Evolutionary conservation across 92 coral and sea anemone species (phyloP), one percentile per base, ranked within the genome.

Genomic region (Diadumene lineata): DNA sequence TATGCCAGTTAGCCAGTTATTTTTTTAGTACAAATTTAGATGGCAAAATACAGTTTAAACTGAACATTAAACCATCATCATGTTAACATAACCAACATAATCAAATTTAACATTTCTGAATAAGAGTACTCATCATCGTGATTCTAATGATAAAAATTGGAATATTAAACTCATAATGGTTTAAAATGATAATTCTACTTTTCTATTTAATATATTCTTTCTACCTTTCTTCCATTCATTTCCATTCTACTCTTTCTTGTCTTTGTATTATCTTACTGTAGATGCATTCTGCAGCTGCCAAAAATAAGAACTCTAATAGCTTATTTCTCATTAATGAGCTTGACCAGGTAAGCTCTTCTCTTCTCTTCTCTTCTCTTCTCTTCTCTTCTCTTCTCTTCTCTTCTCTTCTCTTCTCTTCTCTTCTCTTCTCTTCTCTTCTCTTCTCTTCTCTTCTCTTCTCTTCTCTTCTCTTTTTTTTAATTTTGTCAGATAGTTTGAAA

Each of bases 261-360:
- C 76, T 58, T 30, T 74, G 43, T 68, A 64, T 81, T 68, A 72
- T 75, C 81, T 61, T 69, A 74, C 74, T 62, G 56, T 76, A 89
- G 94, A 89, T 89, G 86, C 84, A 89, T 78, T 89, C 94, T 75
- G 77, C 77, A 31, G 77, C 77, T 72, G 77, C 66, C 62, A 72
- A 72, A 61, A 72, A 72, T 72, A 72, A 72, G 77, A 72, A 55
- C 23, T 73, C 90, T 57, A 83, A 84, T 75, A 89, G 87, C 88
- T 81, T 89, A 88, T 77, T 89, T 89, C 85, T 89, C 65, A 79
- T 86, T 64, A 80, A 81, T 85, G 94, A 89, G 75, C 74, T 89
- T 79, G 94, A 89, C 61, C 81, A 89, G 94, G 94, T 89, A 89
- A 89, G 94, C 3, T 23, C 31, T 26, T 62, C 34, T 84, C 10